Evolutionary conservation across 2,797 vertebrate genomes (phyloP).

Genomic region (Pelobates cultripes): DNA sequence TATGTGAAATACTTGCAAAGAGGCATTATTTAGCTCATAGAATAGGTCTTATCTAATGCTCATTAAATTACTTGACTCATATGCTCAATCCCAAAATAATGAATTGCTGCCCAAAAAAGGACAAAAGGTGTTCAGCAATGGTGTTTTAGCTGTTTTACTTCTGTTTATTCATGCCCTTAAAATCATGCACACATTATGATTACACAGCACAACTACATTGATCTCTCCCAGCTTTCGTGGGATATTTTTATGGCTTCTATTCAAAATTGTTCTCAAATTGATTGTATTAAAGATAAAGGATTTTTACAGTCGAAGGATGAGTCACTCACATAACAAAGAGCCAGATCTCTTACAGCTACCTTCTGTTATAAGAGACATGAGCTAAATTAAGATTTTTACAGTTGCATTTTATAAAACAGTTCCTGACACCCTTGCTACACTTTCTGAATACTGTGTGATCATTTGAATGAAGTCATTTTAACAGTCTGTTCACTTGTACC

Average conservation of each 20-base stretch:
- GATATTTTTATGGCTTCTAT: neutral
- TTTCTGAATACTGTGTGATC: too few relatives aligned
- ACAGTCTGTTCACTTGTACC: too few relatives aligned
- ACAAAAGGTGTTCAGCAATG: neutral
- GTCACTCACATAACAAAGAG: conserved; percentile 36
- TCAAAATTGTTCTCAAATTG: neutral
- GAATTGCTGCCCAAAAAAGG: neutral
- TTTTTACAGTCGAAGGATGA: neutral
- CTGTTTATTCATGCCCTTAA: neutral
- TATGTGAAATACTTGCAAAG: too few relatives aligned
- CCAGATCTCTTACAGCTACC: neutral
- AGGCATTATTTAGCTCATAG: too few relatives aligned
- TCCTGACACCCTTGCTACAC: too few relatives aligned
- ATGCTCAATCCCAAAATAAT: too few relatives aligned
- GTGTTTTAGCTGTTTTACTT: neutral
- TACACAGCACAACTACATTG: neutral
- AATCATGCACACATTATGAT: neutral
- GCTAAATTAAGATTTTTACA: conserved; percentile 21
- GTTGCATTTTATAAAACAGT: too few relatives aligned
- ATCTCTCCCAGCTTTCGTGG: neutral
- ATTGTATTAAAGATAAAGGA: conserved; percentile 23
- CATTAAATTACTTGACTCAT: too few relatives aligned
- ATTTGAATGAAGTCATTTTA: too few relatives aligned
- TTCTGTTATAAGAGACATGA: neutral
- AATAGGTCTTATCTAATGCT: too few relatives aligned